Percentiles rank a stretch among this genome's conserved stretches.
Conservation (phyloP, 92 coral and sea anemone species). For the Bergia sp. region DNA sequence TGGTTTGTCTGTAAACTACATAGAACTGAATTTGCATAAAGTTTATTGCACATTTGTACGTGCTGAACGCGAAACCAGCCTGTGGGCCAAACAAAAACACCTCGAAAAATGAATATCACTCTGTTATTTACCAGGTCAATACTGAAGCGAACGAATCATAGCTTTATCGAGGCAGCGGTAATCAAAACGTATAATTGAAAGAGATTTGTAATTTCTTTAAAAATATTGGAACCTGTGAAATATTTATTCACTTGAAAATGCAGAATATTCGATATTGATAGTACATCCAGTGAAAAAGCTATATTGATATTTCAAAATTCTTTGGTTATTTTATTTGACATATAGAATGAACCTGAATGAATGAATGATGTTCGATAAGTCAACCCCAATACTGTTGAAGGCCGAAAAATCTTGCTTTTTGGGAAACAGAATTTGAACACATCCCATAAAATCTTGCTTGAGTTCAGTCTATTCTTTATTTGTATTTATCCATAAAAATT, state of each 20-base stretch:
- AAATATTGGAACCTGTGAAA: slow-evolving; percentile 23
- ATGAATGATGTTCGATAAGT: not conserved
- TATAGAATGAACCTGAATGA: no score
- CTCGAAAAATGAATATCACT: slow-evolving; percentile 1
- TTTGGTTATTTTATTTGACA: not conserved
- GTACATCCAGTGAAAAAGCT: slow-evolving; percentile 7
- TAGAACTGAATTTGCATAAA: no score
- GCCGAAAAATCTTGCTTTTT: not conserved
- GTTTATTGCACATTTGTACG: not conserved
- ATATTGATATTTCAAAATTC: not conserved
- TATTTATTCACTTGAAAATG: not conserved
- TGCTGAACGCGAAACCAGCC: not conserved
- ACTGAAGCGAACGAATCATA: not conserved
- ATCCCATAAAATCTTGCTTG: not conserved
- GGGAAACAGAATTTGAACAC: not conserved
- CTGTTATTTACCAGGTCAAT: not conserved
- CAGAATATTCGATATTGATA: not conserved
- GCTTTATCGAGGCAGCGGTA: not conserved
- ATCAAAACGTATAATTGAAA: not conserved
- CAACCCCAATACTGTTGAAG: not conserved
- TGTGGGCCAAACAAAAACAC: not conserved
- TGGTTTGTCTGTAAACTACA: not conserved
- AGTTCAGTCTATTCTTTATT: not conserved
- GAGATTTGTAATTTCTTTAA: not conserved
- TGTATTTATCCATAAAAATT: not conserved